Conservation (phyloP, 2,888 invertebrate species). For the Plagodis pulveraria region DNA sequence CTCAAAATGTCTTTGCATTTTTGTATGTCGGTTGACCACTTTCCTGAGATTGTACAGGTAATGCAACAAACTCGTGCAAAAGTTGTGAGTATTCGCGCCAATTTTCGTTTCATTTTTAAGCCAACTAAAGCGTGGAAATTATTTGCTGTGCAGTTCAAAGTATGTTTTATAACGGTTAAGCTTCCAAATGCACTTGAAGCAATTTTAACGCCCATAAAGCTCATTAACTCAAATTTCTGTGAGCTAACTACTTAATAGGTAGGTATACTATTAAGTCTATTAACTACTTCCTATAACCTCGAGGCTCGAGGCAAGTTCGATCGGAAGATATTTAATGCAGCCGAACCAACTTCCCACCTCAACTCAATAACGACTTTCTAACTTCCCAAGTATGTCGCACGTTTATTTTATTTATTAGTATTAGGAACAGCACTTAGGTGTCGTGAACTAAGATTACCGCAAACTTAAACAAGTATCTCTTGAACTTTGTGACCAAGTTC, state of each 20-base stretch:
- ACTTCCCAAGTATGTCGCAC: conserved; percentile 24
- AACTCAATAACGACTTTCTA: conserved; percentile 22
- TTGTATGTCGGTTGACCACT: no score
- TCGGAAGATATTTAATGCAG: conserved; percentile 22
- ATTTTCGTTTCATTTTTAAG: no score
- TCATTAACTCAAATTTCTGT: conserved; percentile 13
- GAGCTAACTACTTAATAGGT: conserved; percentile 15
- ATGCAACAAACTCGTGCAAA: no score
- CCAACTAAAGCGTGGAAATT: no score
- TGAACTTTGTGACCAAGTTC: conserved; percentile 24
- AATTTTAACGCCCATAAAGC: conserved; percentile 12
- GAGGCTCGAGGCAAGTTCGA: conserved; percentile 15
- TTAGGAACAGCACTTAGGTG: conserved; percentile 24
- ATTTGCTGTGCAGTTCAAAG: not conserved
- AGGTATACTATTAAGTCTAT: not conserved
- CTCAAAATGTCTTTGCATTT: no score
- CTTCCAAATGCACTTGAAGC: conserved; percentile 9
- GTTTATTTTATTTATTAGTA: conserved; percentile 29
- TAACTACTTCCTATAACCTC: not conserved
- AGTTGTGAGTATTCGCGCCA: no score
- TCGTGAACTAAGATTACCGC: conserved; percentile 25
- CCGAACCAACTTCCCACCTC: conserved; percentile 17
- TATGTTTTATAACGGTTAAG: not conserved
- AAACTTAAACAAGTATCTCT: conserved; percentile 24
- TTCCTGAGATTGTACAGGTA: no score